Conservation (phyloP, 1,140 invertebrate genomes). For the Heliothis subflexa region DNA sequence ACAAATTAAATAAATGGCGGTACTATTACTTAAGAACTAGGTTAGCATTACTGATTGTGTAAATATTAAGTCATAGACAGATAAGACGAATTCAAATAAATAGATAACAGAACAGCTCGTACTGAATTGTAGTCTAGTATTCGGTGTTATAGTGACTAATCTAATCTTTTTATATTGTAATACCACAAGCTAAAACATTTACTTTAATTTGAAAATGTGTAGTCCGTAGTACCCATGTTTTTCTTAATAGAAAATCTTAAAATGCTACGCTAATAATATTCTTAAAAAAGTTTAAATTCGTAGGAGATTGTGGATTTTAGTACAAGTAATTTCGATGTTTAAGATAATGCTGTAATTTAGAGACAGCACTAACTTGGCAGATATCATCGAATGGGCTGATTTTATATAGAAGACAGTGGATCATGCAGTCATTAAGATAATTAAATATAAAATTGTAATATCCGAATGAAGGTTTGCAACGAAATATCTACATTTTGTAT, state of each 20-base stretch:
- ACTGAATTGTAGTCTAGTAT: too few species aligned
- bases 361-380: too few species aligned
- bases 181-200: not conserved
- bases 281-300: too few species aligned
- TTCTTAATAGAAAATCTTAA: too few species aligned
- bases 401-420: not conserved
- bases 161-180: not conserved
- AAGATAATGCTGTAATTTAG: too few species aligned
- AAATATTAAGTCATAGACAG: not conserved
- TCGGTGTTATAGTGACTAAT: not conserved
- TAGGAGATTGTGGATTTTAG: too few species aligned
- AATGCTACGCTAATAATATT: too few species aligned
- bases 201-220: too few species aligned
- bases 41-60: not conserved
- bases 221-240: too few species aligned
- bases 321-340: too few species aligned
- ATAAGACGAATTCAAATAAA: not conserved
- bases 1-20: not conserved
- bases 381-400: not conserved
- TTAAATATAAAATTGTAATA: not conserved
- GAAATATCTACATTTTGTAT: constrained; percentile 26
- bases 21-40: not conserved
- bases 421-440: not conserved
- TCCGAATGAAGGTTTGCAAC: not conserved
- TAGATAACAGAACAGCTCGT: not conserved